Base-by-base conservation (phyloP, 1,140 invertebrate species). In the Pinna nobilis region DNA sequence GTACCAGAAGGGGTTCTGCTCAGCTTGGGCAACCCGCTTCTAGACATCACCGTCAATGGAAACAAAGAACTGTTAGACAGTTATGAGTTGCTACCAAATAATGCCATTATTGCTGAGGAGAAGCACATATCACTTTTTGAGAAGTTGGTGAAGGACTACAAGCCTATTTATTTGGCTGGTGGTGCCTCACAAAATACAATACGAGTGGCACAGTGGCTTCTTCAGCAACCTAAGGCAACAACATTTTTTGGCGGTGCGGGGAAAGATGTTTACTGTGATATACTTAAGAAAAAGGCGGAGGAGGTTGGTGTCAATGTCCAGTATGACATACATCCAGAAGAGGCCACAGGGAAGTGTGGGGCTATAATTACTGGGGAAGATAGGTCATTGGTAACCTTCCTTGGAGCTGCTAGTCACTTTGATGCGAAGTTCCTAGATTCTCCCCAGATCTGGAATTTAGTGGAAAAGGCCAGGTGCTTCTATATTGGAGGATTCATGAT, bases 401-500 rank as follows among this genome's bases (percentile, higher is more conserved):
- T 99, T 64, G 97, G 95, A 13, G 97, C 98, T 30, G 98, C 98
- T 1, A 95, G 97, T 89, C 92, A 92, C 80, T 99, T 99, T 88
- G 96, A 94, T 3, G 91, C 92, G 2, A 93, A 95, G 60, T 97
- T 98, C 87, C 91, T 99, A 30, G 89, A 93, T 33, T 91, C 92
- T 59, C 90, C 92, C 0, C 93, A 94, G 78, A 96, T 96, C 87
- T 92, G 92, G 82, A 90, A 90, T 57, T 87, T 94, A 32, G 92
- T 99, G 13, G 92, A 98, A 32, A 91, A 92, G 30, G 96, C 96
- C 0, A 87, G 93, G 77, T 96, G 92, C 87, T 95, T 94, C 87
- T 99, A 99, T 87, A 93, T 97, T 70, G 96, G 97, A 59, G 96
- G 97, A 67, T 99, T 98, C 90, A 98, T 99, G 87, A 90, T 99